These are phyloP conservation scores for Anolis sagrei DNA, from an alignment of 2,113 vertebrate species.

Conservation along the genomic window DNA sequence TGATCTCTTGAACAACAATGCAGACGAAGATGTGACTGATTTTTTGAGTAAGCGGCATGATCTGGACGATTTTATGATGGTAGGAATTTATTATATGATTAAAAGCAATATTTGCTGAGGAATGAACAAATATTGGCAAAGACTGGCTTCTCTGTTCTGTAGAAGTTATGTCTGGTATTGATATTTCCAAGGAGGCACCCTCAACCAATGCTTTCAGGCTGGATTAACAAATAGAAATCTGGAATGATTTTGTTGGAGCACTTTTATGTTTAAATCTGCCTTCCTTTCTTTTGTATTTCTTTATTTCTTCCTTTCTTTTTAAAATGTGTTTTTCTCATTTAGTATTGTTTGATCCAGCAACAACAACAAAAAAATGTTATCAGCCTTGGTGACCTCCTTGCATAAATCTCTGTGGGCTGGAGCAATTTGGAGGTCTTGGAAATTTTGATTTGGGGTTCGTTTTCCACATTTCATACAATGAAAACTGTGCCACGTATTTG, in stretches of 20 bases:
- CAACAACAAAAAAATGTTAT: neutral
- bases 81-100: conserved; percentile 54
- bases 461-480: neutral
- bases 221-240: too few relatives aligned
- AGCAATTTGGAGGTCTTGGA: neutral
- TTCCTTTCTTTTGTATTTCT: neutral
- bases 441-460: neutral
- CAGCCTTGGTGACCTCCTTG: neutral
- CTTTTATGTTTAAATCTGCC: too few relatives aligned
- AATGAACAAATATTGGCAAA: neutral
- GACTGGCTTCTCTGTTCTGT: neutral
- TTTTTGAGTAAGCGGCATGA: conserved; percentile 85
- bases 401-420: neutral
- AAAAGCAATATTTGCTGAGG: neutral
- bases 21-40: conserved; percentile 72
- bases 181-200: neutral
- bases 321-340: neutral
- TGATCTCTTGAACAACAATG: conserved; percentile 80
- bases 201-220: neutral
- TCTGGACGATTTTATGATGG: conserved; percentile 80
- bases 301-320: neutral
- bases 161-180: neutral
- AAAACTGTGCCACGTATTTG: too few relatives aligned
- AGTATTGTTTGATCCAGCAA: neutral
- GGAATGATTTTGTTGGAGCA: too few relatives aligned